phyloP scores from a whole-genome alignment of 2,888 invertebrate species.

The Empis stercorea region DNA sequence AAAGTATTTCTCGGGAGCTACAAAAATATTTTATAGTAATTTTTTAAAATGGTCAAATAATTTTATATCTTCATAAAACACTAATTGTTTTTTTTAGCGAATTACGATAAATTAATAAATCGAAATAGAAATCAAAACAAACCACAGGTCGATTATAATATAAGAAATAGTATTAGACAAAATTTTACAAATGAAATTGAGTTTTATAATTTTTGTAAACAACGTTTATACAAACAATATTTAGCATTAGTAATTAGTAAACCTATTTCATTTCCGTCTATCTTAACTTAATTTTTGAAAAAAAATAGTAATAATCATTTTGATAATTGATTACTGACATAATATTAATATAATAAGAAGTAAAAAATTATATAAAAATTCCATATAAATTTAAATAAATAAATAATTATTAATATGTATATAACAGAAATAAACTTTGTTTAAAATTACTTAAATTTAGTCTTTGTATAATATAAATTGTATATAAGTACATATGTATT shows the following conservation, averaged over 20 bases:
- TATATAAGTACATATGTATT: too few relatives aligned
- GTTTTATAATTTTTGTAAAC: constrained; percentile 79
- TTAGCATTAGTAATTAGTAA: constrained; percentile 18
- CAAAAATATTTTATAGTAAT: constrained; percentile 62
- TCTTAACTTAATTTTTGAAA: too few relatives aligned
- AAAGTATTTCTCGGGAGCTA: constrained; percentile 66
- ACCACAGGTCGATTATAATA: constrained; percentile 66
- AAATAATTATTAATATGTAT: too few relatives aligned
- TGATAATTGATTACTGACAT: too few relatives aligned
- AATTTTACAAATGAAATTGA: constrained; percentile 83
- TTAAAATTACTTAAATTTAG: too few relatives aligned
- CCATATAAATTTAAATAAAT: too few relatives aligned
- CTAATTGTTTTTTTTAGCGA: constrained; percentile 17
- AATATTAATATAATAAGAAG: too few relatives aligned
- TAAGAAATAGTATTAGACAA: constrained; percentile 67
- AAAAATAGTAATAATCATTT: too few relatives aligned
- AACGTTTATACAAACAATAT: constrained; percentile 62
- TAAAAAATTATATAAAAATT: too few relatives aligned
- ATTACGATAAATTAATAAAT: constrained; percentile 33
- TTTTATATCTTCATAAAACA: not conserved
- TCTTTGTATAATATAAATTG: too few relatives aligned
- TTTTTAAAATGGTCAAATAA: not conserved
- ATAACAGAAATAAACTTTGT: too few relatives aligned
- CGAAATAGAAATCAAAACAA: constrained; percentile 76
- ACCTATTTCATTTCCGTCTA: too few relatives aligned